Conservation (phyloP, 2,113 vertebrate genomes). For the Lontra canadensis region DNA sequence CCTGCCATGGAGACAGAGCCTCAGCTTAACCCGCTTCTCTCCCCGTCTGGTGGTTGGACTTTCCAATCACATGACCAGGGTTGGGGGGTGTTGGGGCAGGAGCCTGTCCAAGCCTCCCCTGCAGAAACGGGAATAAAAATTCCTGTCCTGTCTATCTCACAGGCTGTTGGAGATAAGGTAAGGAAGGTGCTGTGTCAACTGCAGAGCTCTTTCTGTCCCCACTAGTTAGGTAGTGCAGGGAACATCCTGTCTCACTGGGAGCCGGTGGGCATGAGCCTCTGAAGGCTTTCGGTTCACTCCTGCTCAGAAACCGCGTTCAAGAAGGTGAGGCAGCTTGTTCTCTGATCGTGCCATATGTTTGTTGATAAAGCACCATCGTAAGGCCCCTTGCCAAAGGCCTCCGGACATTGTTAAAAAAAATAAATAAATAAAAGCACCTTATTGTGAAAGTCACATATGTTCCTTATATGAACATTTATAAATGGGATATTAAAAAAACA, state of each 20-base stretch:
- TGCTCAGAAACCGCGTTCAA: background rate
- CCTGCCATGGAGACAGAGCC: background rate
- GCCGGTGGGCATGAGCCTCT: background rate
- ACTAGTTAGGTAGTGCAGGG: background rate
- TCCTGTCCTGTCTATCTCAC: background rate
- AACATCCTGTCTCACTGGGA: background rate
- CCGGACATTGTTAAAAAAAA: background rate
- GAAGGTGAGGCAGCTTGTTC: background rate
- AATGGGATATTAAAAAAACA: background rate
- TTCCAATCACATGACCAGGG: background rate
- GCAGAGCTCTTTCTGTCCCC: background rate
- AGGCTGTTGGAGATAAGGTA: background rate
- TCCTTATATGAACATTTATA: background rate
- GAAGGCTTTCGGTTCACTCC: background rate
- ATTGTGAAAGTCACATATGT: background rate
- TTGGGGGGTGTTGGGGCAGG: background rate
- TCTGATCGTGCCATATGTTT: background rate
- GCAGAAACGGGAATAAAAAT: background rate
- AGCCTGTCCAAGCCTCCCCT: background rate
- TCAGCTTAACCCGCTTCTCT: background rate
- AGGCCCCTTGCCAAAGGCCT: background rate
- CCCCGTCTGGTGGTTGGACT: background rate
- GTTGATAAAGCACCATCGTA: background rate
- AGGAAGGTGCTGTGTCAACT: background rate
- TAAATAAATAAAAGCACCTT: background rate